Evolutionary conservation across 2,113 vertebrate genomes (phyloP), one percentile per base, ranked within the genome.

Genomic region (Scomber colias): DNA sequence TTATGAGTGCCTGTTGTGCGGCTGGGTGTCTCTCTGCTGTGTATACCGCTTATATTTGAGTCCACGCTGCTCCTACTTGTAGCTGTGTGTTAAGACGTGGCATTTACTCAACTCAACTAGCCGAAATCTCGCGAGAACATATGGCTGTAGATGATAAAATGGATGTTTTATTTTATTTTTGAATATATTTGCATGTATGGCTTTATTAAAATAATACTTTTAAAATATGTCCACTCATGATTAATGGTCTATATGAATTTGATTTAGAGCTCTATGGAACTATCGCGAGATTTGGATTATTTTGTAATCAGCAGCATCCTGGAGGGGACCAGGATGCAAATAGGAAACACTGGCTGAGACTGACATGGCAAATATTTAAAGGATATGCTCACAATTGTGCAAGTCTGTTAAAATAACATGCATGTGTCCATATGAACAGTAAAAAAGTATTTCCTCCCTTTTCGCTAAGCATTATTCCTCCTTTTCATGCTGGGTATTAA

Each of bases 21-120:
- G 65, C 59, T 59, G 48, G 44, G 45, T 17, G 11, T 54, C 17
- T 30, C 5, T 59, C 30, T 11, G 35, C 14, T 3, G 1, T 1
- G 0, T 48, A 45, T 84, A 64, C 21, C 13, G 66, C 46, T 21
- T 3, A 13, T 78, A 21, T 50, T 66, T 55, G n/a, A 13, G 59
- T 49, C 30, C 57, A 3, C 62, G 69, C 3, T 24, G 71, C 44
- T 81, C 64, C 79, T 61, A 6, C 49, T 81, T 60, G 21, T 62
- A 40, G 69, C 78, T 61, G 61, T 57, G 70, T 48, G 75, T 62
- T 65, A 61, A 90, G 91, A 94, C 93, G 93, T 94, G 93, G 93
- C 93, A 82, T 91, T 89, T 55, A 54, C 80, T 81, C 86, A 88
- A 89, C 71, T 81, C 6, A 59, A 63, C 71, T 30, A 31, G 4